Evolutionary conservation across 2,113 vertebrate species (phyloP).

Genomic region (Cryptomyrus ogoouensis): DNA sequence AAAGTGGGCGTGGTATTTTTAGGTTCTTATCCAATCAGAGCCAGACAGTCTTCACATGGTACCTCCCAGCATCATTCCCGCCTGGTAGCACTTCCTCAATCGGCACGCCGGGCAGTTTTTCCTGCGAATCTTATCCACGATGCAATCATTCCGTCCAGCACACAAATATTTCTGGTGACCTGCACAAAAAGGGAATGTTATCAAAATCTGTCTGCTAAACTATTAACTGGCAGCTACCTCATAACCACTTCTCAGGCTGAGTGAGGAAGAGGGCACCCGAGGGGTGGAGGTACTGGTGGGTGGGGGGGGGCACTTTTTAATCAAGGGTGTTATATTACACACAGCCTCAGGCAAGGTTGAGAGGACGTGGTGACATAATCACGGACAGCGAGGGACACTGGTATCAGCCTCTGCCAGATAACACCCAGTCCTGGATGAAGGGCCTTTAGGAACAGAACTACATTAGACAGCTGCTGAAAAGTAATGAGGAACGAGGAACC

Average conservation of each 20-base stretch:
- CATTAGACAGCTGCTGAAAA: conserved; percentile 50
- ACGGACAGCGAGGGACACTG: conserved; percentile 52
- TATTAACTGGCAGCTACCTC: not conserved
- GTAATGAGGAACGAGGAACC: not conserved
- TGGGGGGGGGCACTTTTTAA: conserved; percentile 6
- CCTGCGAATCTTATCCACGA: conserved; percentile 95
- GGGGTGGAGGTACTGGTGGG: not conserved
- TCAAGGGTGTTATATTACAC: conserved; percentile 37
- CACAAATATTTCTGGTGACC: conserved; percentile 96
- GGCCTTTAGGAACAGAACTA: conserved; percentile 46
- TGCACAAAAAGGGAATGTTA: conserved; percentile 41
- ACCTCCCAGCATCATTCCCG: conserved; percentile 99
- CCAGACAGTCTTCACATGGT: conserved; percentile 26
- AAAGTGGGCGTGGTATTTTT: not conserved
- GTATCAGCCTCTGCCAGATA: conserved; percentile 55
- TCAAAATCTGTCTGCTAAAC: not conserved
- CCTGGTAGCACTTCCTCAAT: conserved; percentile 92
- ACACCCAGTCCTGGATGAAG: conserved; percentile 42
- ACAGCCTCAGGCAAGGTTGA: conserved; percentile 44
- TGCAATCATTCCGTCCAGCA: conserved; percentile 97
- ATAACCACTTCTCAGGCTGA: not conserved
- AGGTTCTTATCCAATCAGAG: not conserved
- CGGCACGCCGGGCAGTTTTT: conserved; percentile 97
- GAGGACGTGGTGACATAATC: conserved; percentile 62
- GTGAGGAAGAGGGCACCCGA: not conserved